phyloP scores from a whole-genome alignment of 30 jellyfish, hydroid and myxozoan species.

The Hydra vulgaris region DNA sequence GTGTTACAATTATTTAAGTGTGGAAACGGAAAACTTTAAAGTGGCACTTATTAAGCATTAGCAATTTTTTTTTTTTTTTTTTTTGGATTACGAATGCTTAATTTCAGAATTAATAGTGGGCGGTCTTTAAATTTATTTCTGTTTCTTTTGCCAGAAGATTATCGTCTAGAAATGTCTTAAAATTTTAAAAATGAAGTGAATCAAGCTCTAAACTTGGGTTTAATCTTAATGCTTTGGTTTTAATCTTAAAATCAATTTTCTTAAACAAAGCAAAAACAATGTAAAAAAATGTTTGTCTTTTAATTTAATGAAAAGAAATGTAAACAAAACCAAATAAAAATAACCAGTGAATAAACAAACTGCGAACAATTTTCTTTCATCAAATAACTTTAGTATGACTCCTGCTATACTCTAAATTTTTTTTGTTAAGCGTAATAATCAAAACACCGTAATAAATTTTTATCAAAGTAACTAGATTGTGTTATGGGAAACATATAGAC shows the following conservation, averaged over 20 bases:
- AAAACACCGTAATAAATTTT: too few relatives aligned
- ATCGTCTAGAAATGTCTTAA: neutral
- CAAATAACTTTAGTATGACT: neutral
- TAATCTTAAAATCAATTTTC: neutral
- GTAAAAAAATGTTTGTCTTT: neutral
- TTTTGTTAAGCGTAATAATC: neutral
- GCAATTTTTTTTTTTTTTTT: too few relatives aligned
- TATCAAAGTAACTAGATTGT: too few relatives aligned
- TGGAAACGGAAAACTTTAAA: neutral
- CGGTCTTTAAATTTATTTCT: neutral
- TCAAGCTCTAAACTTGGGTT: neutral
- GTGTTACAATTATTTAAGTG: neutral
- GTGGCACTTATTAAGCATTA: neutral
- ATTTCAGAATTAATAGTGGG: neutral
- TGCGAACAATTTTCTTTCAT: neutral
- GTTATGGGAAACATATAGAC: too few relatives aligned
- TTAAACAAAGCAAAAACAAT: too few relatives aligned
- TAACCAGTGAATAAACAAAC: neutral
- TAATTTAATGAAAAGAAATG: conserved; percentile 24
- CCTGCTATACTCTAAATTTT: neutral
- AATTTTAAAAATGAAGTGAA: neutral
- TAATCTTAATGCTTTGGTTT: conserved; percentile 16
- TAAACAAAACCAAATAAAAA: neutral
- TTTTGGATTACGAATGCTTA: neutral
- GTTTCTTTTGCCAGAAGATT: neutral